A percentile compares a stretch with the other conserved stretches of the same genome.
Evolutionary conservation across 1,140 invertebrate species (phyloP).

Genomic region (Oryzaephilus surinamensis): DNA sequence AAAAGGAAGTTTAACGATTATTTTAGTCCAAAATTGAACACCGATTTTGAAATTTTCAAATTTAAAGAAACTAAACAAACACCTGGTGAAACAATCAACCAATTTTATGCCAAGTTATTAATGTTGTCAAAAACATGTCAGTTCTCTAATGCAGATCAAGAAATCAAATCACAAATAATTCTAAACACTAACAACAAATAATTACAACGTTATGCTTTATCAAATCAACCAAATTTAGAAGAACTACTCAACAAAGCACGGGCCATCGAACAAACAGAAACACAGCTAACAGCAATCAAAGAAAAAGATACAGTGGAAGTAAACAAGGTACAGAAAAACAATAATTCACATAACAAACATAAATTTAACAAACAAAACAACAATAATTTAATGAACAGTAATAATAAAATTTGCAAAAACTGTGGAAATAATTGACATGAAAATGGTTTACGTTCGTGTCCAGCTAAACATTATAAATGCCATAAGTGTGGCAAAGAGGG

Average conservation of each 20-base stretch:
- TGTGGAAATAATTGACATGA: too few species aligned
- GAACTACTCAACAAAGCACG: not conserved
- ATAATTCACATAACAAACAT: too few species aligned
- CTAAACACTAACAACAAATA: not conserved
- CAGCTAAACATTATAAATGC: too few species aligned
- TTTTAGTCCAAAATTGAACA: not conserved
- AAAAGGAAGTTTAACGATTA: not conserved
- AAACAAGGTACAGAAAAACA: too few species aligned
- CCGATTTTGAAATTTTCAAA: constrained; percentile 3
- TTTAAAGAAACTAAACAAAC: not conserved
- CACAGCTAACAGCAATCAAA: too few species aligned
- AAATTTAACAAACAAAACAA: too few species aligned
- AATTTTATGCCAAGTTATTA: constrained; percentile 5
- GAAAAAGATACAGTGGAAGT: too few species aligned
- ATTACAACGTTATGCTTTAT: not conserved
- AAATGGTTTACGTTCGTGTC: too few species aligned
- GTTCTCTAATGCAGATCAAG: not conserved
- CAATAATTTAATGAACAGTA: too few species aligned
- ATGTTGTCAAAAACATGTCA: constrained; percentile 1
- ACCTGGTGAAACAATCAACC: constrained; percentile 1
- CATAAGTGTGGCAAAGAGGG: not conserved
- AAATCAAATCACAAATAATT: constrained; percentile 5
- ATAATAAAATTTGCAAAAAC: too few species aligned
- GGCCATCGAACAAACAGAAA: constrained; percentile 1
- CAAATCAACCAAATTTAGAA: constrained; percentile 3